Evolutionary conservation across 1,140 invertebrate genomes (phyloP), one percentile per base, ranked within the genome.

Genomic region (Formica exsecta): DNA sequence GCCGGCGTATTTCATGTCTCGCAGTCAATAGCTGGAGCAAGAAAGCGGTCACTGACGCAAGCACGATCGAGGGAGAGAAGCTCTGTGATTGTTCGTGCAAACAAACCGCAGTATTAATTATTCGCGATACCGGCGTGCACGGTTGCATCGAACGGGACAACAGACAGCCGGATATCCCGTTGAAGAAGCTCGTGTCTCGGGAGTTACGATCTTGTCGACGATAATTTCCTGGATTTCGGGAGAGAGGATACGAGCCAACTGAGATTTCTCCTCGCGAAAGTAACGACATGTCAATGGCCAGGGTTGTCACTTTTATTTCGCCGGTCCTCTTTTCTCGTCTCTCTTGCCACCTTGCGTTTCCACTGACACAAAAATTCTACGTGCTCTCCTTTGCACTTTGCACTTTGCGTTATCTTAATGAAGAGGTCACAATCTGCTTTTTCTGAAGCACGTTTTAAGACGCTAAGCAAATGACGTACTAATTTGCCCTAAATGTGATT

Each of bases 81-180:
- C 44, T 62, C 87, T 83, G 87, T 86, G 87, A 89, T 89, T 89
- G 88, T 88, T 86, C 88, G 71, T 86, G 88, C 88, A 89, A 89
- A 89, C 87, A 89, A 83, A 89, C 77, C 88, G 66, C 88, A 62
- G 76, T 89, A 89, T 89, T 89, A 89, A 89, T 89, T 89, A 89
- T 89, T 89, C 88, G 84, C 64, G 85, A 89, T 89, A 75, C 70
- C 59, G 51, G 86, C 62, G 48, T 13, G 16, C 48, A 4, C 16
- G 76, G 84, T 89, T 86, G 75, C 71, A 80, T 75, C 59, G 77
- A 73, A 54, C 41, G 59, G 44, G 41, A 87, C 54, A 59, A 25
- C 75, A 81, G 66, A 41, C 66, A 36, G 66, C 54, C 79, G 68
- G 51, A 74, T 83, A 73, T 74, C 68, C 51, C 57, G 32, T 8